These are phyloP conservation scores for Azemiops feae DNA, from an alignment of 2,113 vertebrate genomes.

Conservation along the genomic window DNA sequence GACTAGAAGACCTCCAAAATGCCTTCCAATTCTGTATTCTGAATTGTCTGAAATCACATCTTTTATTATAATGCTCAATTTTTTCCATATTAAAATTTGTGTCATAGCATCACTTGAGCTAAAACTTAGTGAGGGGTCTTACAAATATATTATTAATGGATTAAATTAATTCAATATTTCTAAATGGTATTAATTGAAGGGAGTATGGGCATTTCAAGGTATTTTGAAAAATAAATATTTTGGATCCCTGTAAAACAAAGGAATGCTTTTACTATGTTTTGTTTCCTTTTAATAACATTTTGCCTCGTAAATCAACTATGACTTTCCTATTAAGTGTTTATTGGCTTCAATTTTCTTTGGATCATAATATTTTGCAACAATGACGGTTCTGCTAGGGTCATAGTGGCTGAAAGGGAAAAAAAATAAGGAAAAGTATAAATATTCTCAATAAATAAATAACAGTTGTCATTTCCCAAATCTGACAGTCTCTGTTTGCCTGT, in stretches of 20 bases:
- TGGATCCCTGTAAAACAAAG: constrained; percentile 35
- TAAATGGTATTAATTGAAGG: not conserved
- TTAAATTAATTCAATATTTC: not conserved
- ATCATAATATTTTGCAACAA: constrained; percentile 46
- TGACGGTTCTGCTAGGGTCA: constrained; percentile 37
- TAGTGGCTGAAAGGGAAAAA: constrained; percentile 25
- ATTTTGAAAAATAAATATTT: constrained; percentile 24
- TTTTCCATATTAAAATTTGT: not conserved
- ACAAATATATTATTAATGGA: not conserved
- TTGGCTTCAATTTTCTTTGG: constrained; percentile 27
- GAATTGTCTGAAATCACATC: not conserved
- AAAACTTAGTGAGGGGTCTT: constrained; percentile 34
- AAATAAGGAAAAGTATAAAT: constrained; percentile 69
- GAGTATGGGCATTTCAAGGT: accelerated
- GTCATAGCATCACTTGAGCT: not conserved
- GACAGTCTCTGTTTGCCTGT: constrained; percentile 79
- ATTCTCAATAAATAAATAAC: constrained; percentile 82
- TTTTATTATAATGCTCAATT: not conserved
- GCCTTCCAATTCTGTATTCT: too few species aligned
- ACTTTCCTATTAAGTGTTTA: not conserved
- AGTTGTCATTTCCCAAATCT: constrained; percentile 82
- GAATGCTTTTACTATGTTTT: constrained; percentile 39
- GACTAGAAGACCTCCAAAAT: too few species aligned
- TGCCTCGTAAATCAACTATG: constrained; percentile 24
- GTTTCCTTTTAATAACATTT: constrained; percentile 30